These are phyloP conservation scores for Lasius platythorax DNA, from an alignment of 2,888 invertebrate genomes.

Conservation along the genomic window DNA sequence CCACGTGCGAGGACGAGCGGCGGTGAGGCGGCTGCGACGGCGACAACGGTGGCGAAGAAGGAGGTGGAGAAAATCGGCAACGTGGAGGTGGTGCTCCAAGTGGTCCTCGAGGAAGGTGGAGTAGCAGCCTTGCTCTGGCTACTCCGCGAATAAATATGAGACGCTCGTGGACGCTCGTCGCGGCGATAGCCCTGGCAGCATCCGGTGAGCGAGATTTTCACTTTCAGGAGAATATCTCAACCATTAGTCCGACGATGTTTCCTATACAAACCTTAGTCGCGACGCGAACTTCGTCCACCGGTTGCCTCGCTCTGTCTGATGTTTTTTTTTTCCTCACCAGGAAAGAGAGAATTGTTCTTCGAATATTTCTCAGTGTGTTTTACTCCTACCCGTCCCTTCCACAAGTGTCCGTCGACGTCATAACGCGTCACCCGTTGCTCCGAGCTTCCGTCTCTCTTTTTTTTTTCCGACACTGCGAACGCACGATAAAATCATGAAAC, in stretches of 20 bases:
- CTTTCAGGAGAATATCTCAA: conserved; percentile 33
- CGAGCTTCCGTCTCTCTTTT: conserved; percentile 30
- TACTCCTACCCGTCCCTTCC: conserved; percentile 34
- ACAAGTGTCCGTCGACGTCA: conserved; percentile 53
- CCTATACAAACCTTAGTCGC: conserved; percentile 11
- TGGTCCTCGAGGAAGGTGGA: conserved; percentile 67
- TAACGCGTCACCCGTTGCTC: conserved; percentile 32
- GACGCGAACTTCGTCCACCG: conserved; percentile 48
- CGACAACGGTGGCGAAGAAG: conserved; percentile 62
- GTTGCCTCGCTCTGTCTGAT: conserved; percentile 39
- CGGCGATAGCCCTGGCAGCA: conserved; percentile 85
- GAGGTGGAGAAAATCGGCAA: conserved; percentile 66
- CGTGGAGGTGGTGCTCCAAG: conserved; percentile 66
- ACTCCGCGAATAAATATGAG: conserved; percentile 81
- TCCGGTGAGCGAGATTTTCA: conserved; percentile 81
- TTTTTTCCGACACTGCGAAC: conserved; percentile 7
- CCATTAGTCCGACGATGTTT: conserved; percentile 26
- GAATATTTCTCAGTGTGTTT: neutral
- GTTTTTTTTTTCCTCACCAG: neutral
- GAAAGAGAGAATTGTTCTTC: neutral
- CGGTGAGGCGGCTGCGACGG: conserved; percentile 69
- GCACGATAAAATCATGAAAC: neutral
- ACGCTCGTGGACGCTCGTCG: conserved; percentile 84
- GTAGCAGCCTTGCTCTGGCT: conserved; percentile 58
- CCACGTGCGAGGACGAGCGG: conserved; percentile 74